Evolutionary conservation across 2,113 vertebrate genomes (phyloP).

Genomic region (Oreochromis tanganicae): DNA sequence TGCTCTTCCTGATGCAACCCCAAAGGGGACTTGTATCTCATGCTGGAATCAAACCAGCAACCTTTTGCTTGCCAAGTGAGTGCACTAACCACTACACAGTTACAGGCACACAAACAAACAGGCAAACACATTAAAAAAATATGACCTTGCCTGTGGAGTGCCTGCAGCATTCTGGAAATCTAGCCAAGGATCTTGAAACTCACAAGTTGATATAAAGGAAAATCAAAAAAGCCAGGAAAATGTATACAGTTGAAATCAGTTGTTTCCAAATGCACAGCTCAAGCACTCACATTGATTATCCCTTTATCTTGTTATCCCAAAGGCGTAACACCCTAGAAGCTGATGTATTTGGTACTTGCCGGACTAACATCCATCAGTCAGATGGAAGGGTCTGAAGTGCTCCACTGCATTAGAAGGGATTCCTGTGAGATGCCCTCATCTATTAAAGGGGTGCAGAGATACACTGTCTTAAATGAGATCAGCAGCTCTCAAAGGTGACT

Average conservation of each 20-base stretch:
- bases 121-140: background rate
- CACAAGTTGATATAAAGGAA: background rate
- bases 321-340: background rate
- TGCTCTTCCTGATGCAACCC: background rate
- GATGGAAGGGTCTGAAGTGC: constrained; percentile 23
- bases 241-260: background rate
- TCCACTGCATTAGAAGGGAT: constrained; percentile 26
- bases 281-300: constrained; percentile 7
- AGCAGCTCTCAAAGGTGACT: constrained; percentile 26
- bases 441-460: constrained; percentile 20
- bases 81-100: background rate
- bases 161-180: background rate
- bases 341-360: background rate
- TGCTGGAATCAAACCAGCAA: background rate
- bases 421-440: constrained; percentile 40
- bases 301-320: background rate
- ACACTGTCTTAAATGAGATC: constrained; percentile 33
- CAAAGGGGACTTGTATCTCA: background rate
- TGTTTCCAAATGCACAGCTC: background rate
- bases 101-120: background rate
- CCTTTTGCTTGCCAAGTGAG: background rate
- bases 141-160: background rate
- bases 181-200: background rate
- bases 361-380: constrained; percentile 39
- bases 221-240: background rate